Evolutionary conservation across 2,113 vertebrate genomes (phyloP).

Genomic region (Hylia prasina): DNA sequence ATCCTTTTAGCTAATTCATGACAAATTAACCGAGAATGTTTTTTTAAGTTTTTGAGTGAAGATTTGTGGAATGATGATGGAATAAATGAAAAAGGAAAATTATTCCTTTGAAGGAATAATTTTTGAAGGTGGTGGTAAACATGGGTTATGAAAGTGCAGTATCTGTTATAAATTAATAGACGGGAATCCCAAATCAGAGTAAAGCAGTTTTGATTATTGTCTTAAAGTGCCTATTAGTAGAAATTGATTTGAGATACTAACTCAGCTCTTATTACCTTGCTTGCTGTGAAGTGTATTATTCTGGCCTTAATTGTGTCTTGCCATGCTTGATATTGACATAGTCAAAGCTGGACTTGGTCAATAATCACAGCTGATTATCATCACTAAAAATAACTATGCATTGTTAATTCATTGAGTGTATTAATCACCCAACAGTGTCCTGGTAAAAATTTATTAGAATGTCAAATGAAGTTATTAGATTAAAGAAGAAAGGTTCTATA

Average conservation of each 20-base stretch:
- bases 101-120: not conserved
- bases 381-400: not conserved
- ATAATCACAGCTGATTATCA: not conserved
- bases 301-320: not conserved
- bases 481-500: not conserved
- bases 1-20: not conserved
- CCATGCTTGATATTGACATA: not conserved
- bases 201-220: slow-evolving; percentile 17
- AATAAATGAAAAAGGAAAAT: not conserved
- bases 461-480: not conserved
- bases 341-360: not conserved
- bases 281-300: not conserved
- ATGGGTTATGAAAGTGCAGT: not conserved
- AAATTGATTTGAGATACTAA: slow-evolving; percentile 28
- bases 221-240: not conserved
- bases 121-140: not conserved
- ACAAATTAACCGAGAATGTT: not conserved
- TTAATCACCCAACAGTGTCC: not conserved
- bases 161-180: not conserved
- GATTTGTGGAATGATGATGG: not conserved
- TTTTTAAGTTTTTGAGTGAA: not conserved
- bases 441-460: not conserved
- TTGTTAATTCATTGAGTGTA: not conserved
- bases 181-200: not conserved
- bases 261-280: not conserved